Base-by-base conservation (phyloP, 2,113 vertebrate species). In the Echinops telfairi region DNA sequence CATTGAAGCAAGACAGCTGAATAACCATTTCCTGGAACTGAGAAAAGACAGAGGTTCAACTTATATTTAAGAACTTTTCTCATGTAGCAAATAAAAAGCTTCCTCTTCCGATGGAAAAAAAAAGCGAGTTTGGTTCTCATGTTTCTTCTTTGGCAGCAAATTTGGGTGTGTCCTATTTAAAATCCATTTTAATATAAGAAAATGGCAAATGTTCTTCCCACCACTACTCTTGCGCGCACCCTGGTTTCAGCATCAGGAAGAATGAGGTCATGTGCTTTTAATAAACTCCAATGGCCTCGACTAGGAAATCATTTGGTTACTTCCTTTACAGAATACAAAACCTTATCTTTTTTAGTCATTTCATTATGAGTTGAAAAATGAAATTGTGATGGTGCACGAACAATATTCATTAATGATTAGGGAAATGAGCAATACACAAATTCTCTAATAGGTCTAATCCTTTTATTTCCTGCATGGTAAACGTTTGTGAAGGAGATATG, bases 341-440 rank as follows among this genome's bases (percentile, higher is more conserved):
- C 0, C 15, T 80, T 95, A 29, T 93, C 96, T 95, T 97, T 97
- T 83, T 97, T 97, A 97, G 79, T 96, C 25, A 96, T 88, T 97
- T 97, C 97, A 97, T 97, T 97, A 97, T 92, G 23, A 97, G 94
- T 96, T 97, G 97, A 66, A 97, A 53, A 97, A 94, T 93, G 1
- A 97, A 94, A 96, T 97, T 96, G 83, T 97, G 92, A 94, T 95
- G 83, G 70, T 96, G 58, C 77, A 96, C 95, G 11, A 88, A 97
- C 40, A 96, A 94, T 94, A 96, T 96, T 97, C 93, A 19, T 88
- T 93, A 97, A 96, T 88, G 97, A 97, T 97, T 91, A 97, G 91
- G 96, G 95, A 98, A 97, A 96, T 94, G 12, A 97, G 83, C 97
- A 97, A 96, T 58, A 29, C 77, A 31, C 73, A 93, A 96, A 95